Percentiles rank a stretch among this genome's conserved stretches.
Conservation (phyloP, 2,797 vertebrate species). For the Acestrorhynchus altus region DNA sequence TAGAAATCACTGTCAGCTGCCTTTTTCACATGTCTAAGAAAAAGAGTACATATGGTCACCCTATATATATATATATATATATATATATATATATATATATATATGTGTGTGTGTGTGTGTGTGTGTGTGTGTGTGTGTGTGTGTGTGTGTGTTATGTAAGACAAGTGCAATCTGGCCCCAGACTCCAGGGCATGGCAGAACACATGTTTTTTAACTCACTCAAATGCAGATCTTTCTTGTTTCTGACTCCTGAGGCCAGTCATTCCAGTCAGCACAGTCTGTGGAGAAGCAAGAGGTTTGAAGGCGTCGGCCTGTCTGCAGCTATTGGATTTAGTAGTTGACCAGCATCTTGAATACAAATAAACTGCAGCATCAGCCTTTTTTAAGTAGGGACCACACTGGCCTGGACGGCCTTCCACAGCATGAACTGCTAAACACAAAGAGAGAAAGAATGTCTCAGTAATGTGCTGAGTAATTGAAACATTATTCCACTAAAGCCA, state of each 20-base stretch:
- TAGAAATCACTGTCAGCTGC: no score
- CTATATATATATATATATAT: no score
- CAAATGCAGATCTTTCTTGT: neutral
- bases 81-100: no score
- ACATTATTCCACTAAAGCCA: neutral
- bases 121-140: no score
- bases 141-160: neutral
- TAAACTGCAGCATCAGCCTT: slow-evolving; percentile 4
- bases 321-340: neutral
- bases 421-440: slow-evolving; percentile 3
- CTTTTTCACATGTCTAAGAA: no score
- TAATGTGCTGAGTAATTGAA: slow-evolving; percentile 26
- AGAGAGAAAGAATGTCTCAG: slow-evolving; percentile 3
- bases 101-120: no score
- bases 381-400: neutral
- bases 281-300: neutral
- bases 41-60: no score
- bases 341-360: neutral
- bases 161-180: neutral
- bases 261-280: neutral
- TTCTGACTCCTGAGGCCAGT: neutral
- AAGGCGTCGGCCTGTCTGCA: slow-evolving; percentile 21
- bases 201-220: neutral
- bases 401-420: neutral
- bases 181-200: neutral